These are phyloP conservation scores for Neolamprologus longior DNA, from an alignment of 2,113 vertebrate species.

Conservation along the genomic window DNA sequence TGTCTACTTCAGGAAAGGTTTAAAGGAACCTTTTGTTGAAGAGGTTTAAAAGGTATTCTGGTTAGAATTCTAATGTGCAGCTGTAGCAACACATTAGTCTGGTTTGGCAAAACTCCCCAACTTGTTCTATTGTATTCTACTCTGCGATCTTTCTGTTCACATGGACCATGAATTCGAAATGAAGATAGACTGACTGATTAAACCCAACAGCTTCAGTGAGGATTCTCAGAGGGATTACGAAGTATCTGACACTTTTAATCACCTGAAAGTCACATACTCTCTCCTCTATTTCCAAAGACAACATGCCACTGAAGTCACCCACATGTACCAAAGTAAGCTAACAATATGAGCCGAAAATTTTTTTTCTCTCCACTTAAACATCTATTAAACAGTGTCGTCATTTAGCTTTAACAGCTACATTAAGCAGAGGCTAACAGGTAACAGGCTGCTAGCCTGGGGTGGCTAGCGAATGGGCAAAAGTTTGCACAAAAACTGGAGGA, in stretches of 20 bases:
- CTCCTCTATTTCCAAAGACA: background rate
- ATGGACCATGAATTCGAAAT: background rate
- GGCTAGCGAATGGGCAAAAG: conserved; percentile 6
- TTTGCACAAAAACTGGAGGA: background rate
- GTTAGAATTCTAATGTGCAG: background rate
- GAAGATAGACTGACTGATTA: background rate
- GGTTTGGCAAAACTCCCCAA: background rate
- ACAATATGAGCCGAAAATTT: background rate
- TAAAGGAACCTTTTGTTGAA: background rate
- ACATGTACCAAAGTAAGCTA: background rate
- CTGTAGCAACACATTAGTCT: background rate
- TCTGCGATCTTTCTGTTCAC: background rate
- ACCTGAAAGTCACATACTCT: background rate
- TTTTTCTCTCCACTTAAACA: background rate
- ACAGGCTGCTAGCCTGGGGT: background rate
- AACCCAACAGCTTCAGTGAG: background rate
- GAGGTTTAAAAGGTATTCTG: background rate
- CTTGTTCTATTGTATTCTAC: background rate
- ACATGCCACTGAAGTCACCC: background rate
- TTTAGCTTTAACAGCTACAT: background rate
- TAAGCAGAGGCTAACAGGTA: background rate
- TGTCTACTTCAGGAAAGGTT: background rate
- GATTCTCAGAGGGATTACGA: background rate
- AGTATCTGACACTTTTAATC: background rate
- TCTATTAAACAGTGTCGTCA: background rate